Evolutionary conservation across 2,113 vertebrate genomes (phyloP).

Genomic region (Scolopax mira): DNA sequence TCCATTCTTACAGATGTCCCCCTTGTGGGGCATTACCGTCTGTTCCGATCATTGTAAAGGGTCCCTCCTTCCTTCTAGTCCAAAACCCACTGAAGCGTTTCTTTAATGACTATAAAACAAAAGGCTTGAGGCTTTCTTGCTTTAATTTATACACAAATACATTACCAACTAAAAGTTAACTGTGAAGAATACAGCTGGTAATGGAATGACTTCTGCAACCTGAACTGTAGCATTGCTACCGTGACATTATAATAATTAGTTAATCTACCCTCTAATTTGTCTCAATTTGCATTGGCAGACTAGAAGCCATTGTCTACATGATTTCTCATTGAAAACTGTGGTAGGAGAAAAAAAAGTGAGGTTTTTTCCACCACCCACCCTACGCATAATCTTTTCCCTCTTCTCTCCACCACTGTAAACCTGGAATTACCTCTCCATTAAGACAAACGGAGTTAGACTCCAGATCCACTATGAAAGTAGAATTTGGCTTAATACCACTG

Average conservation of each 20-base stretch:
- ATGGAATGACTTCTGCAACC: constrained; percentile 32
- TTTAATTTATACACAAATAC: constrained; percentile 27
- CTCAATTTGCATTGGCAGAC: constrained; percentile 43
- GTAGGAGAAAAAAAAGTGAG: not conserved
- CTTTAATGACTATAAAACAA: constrained; percentile 17
- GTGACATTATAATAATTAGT: constrained; percentile 40
- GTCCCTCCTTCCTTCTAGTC: constrained; percentile 4
- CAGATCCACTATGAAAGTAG: not conserved
- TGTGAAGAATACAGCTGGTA: constrained; percentile 14
- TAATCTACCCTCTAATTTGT: constrained; percentile 48
- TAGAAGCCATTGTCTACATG: not conserved
- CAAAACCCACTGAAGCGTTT: constrained; percentile 39
- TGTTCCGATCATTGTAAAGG: constrained; percentile 46
- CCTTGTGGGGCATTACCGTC: constrained; percentile 44
- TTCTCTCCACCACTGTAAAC: not conserved
- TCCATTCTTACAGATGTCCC: constrained; percentile 48
- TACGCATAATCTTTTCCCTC: not conserved
- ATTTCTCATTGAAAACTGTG: not conserved
- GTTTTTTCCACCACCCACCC: not conserved
- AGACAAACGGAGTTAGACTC: not conserved
- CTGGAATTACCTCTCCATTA: constrained; percentile 1
- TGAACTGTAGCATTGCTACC: not conserved
- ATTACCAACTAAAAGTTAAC: constrained; percentile 49
- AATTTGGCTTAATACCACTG: not conserved
- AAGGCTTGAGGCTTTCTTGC: not conserved